Percentiles rank a stretch among this genome's conserved stretches.
phyloP scores from a whole-genome alignment of 1,140 invertebrate genomes.

The Panulirus ornatus region DNA sequence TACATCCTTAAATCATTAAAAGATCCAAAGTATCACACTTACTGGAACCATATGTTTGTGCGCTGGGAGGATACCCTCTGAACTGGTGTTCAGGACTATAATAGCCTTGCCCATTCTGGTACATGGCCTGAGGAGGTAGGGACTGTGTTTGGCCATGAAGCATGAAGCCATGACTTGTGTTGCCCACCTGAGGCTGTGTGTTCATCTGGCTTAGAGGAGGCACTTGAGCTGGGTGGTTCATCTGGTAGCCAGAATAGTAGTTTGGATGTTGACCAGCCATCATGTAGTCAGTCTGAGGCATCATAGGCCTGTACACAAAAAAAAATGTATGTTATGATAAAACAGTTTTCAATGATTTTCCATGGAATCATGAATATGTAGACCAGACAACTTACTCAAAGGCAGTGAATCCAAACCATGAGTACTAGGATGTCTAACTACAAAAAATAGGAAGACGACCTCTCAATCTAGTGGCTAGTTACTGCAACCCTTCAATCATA shows the following conservation, averaged over 20 bases:
- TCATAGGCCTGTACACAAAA: constrained; percentile 59
- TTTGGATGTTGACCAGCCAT: constrained; percentile 58
- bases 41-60: constrained; percentile 67
- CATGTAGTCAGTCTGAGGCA: constrained; percentile 70
- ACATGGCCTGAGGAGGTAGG: constrained; percentile 65
- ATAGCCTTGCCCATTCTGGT: constrained; percentile 71
- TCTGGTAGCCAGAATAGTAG: constrained; percentile 64
- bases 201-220: constrained; percentile 3
- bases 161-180: constrained; percentile 61
- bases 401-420: no score
- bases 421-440: no score
- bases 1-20: no score
- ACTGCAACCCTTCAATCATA: no score
- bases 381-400: no score
- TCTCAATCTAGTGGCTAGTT: no score
- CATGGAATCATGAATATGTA: no score
- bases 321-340: no score
- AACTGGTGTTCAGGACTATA: constrained; percentile 72
- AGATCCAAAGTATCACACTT: no score
- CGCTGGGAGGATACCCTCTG: constrained; percentile 60
- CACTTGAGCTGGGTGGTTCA: constrained; percentile 60
- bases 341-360: no score
- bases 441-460: no score
- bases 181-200: constrained; percentile 21
- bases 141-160: constrained; percentile 74